Conservation (phyloP, 2,888 invertebrate species). For the Chloroclystis v-ata region DNA sequence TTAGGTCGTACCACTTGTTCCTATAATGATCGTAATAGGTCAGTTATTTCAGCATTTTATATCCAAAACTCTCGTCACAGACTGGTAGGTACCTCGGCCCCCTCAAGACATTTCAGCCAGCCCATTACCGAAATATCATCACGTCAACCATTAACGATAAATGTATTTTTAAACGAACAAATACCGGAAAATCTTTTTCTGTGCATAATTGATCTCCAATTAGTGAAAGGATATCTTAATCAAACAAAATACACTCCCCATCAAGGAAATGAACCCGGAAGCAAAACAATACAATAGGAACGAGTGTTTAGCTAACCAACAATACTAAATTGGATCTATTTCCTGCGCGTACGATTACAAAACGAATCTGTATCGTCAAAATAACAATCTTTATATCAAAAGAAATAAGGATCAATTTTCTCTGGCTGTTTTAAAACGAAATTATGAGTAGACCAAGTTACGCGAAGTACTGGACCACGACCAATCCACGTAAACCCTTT, state of each 20-base stretch:
- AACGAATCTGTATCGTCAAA: too few species aligned
- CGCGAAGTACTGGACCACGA: constrained; percentile 41
- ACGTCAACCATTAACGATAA: neutral
- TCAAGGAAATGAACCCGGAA: constrained; percentile 43
- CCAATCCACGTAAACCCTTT: constrained; percentile 40
- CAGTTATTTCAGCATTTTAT: too few species aligned
- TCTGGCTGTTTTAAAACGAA: too few species aligned
- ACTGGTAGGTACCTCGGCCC: too few species aligned
- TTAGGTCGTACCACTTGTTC: too few species aligned
- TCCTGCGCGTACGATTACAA: constrained; percentile 38
- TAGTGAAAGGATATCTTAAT: constrained; percentile 6
- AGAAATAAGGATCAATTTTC: too few species aligned
- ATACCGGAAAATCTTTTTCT: neutral
- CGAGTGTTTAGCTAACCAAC: constrained; percentile 30
- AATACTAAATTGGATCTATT: constrained; percentile 41
- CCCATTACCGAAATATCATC: neutral
- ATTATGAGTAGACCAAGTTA: too few species aligned
- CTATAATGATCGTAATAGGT: too few species aligned
- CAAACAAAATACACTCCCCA: constrained; percentile 21
- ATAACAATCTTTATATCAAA: too few species aligned
- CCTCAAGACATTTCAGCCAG: neutral
- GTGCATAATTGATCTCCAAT: neutral
- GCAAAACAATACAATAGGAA: constrained; percentile 34
- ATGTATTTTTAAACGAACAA: neutral
- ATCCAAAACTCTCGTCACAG: too few species aligned